Conservation (phyloP, 2,113 vertebrate species). For the Xiphophorus maculatus region DNA sequence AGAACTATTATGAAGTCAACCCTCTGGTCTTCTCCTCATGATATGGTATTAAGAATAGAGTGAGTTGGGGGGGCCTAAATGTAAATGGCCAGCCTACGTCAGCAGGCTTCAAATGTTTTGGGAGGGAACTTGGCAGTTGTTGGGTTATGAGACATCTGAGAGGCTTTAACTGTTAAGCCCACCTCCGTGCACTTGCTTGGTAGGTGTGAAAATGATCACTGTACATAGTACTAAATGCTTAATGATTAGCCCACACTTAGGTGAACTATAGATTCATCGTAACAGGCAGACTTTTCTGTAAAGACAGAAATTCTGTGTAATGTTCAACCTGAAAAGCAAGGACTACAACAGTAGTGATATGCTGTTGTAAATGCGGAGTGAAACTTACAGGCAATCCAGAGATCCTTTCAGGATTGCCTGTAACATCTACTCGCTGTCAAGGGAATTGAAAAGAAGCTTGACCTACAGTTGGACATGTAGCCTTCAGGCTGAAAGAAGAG, state of each 20-base stretch:
- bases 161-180: conserved; percentile 76
- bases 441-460: conserved; percentile 36
- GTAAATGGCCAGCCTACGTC: conserved; percentile 74
- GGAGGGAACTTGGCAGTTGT: conserved; percentile 76
- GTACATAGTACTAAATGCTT: conserved; percentile 47
- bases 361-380: neutral
- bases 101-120: conserved; percentile 72
- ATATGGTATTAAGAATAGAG: conserved; percentile 69
- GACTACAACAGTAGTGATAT: neutral
- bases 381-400: conserved; percentile 26
- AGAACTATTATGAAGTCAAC: conserved; percentile 8
- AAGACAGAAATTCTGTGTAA: neutral
- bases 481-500: conserved; percentile 68
- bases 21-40: conserved; percentile 57
- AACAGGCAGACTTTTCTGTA: conserved; percentile 6
- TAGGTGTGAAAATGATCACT: conserved; percentile 76
- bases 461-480: conserved; percentile 46
- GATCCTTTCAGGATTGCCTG: conserved; percentile 31
- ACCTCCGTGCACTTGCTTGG: conserved; percentile 51
- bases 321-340: neutral
- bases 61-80: conserved; percentile 77
- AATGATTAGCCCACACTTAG: conserved; percentile 10
- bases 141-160: conserved; percentile 78
- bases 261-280: neutral
- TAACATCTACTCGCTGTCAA: conserved; percentile 24